phyloP scores from a whole-genome alignment of 1,140 invertebrate genomes.

The Bursaphelenchus mucronatus region DNA sequence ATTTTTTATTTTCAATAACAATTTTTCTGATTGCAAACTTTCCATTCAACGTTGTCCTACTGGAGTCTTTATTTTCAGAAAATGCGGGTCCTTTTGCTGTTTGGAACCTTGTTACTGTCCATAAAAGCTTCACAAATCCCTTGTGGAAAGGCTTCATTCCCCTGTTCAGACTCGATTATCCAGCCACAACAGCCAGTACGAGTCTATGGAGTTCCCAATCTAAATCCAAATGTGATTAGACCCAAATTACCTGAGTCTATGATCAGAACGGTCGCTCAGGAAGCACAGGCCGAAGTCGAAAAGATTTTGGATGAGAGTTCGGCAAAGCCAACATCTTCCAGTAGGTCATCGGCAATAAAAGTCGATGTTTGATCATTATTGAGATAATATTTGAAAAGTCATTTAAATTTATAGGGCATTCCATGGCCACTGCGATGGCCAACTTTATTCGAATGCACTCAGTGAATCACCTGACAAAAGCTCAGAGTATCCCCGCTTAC shows the following conservation, averaged over 20 bases:
- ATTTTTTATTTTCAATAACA: too few relatives aligned
- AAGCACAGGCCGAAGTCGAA: slow-evolving; percentile 15
- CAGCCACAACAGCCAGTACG: background rate
- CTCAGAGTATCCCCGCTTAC: slow-evolving; percentile 18
- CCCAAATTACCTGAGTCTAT: slow-evolving; percentile 8
- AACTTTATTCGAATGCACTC: slow-evolving; percentile 18
- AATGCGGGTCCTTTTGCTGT: too few relatives aligned
- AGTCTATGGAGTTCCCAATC: slow-evolving; percentile 15
- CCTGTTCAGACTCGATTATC: too few relatives aligned
- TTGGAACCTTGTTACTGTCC: too few relatives aligned
- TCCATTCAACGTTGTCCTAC: too few relatives aligned
- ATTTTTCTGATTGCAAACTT: too few relatives aligned
- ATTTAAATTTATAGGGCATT: background rate
- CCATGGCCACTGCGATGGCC: slow-evolving; percentile 7
- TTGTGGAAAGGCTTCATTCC: too few relatives aligned
- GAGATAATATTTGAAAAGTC: too few relatives aligned
- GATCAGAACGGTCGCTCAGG: slow-evolving; percentile 11
- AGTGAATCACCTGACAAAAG: slow-evolving; percentile 11
- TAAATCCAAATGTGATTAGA: slow-evolving; percentile 1
- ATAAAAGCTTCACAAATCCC: too few relatives aligned
- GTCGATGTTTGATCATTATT: too few relatives aligned
- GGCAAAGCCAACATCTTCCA: background rate
- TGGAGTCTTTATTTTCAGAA: too few relatives aligned
- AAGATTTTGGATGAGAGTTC: background rate
- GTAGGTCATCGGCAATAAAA: too few relatives aligned